Base-by-base conservation (phyloP, 2,113 vertebrate species). In the Bujurquina vittata region DNA sequence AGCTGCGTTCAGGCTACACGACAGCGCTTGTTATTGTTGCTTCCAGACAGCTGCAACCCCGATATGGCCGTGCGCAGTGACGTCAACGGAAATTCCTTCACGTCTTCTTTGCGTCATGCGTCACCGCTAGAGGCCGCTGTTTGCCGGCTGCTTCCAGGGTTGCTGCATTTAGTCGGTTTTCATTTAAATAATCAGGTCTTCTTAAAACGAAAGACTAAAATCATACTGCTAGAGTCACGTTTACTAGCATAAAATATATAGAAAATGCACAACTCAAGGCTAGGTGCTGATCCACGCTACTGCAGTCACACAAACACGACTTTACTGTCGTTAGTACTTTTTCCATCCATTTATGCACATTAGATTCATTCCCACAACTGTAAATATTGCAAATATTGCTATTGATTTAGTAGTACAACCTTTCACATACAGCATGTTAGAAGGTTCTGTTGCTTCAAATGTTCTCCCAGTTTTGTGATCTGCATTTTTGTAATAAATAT, bases 71-170 rank as follows among this genome's bases (percentile, higher is more conserved):
- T 87, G 86, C 96, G 92, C 88, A 85, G 72, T 95, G 96, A 97
- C 96, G 95, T 97, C 95, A 95, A 91, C 93, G 95, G 96, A 97
- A 96, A 96, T 96, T 95, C 95, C 95, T 94, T 91, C 93, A 96
- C 95, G 95, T 94, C 89, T 87, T 84, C 1, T 84, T 88, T 92
- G 88, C 86, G 90, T 54, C 67, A 81, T 75, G 81, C 91, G 91
- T 90, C 65, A 49, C 67, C 90, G 22, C 0, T 56, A 87, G 84
- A 56, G 63, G 87, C 12, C 79, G 81, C 88, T 55, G 65, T 69
- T 69, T 12, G 22, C 62, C 37, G 31, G 31, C 31, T 33, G 31
- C 31, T 6, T 33, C 3, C 31, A 33, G 31, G 31, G 3, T 7
- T 37, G 1, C 43, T 11, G 10, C 12, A 12, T 46, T 4, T 12